Base-by-base conservation (phyloP, 2,888 invertebrate genomes). In the Cephus pygmeus region DNA sequence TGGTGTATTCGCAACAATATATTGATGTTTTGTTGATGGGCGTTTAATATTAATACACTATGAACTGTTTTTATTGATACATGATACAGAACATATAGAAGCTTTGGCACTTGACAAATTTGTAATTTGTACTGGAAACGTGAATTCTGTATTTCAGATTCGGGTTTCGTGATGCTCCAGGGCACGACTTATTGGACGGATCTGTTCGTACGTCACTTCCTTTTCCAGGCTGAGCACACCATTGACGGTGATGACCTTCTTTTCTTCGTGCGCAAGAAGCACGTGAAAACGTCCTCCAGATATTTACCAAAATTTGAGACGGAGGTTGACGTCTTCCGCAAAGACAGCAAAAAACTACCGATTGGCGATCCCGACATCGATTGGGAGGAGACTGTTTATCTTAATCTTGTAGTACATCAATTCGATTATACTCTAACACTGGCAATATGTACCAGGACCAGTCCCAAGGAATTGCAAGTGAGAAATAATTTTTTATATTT, bases 301-400 rank as follows among this genome's bases (percentile, higher is more conserved):
- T 96, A 96, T 92, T 93, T 97, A 91, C 97, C 97, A 85, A 97
- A 97, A 93, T 97, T 97, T 92, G 97, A 98, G 96, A 97, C 97
- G 89, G 97, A 97, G 92, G 96, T 99, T 84, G 98, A 99, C 93
- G 99, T 99, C 83, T 99, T 98, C 93, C 96, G 99, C 83, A 97
- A 98, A 92, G 98, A 98, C 92, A 98, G 98, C 89, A 96, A 98
- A 90, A 98, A 98, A 92, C 93, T 99, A 89, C 99, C 99, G 76
- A 97, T 98, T 88, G 98, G 98, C 80, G 98, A 99, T 93, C 96
- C 97, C 73, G 97, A 97, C 90, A 96, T 99, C 87, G 98, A 99
- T 92, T 99, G 99, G 99, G 99, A 99, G 92, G 99, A 99, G 93
- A 99, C 99, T 79, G 98, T 99, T 83, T 99, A 99, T 93, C 94